Percentiles rank a stretch among this genome's conserved stretches.
Conservation (phyloP, 2,888 invertebrate genomes). For the Spialia ferax region DNA sequence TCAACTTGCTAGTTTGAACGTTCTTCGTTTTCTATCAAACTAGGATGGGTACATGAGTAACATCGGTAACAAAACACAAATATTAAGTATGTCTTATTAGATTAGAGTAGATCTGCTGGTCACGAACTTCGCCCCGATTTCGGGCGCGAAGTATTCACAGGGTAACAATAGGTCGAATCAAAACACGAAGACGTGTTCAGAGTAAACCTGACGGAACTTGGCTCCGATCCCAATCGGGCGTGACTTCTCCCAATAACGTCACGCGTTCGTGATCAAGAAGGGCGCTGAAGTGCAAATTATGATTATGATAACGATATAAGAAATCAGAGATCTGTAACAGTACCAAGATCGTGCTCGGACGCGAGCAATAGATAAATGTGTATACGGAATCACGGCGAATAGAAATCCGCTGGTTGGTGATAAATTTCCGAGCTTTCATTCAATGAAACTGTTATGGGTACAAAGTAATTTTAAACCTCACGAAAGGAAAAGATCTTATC, state of each 20-base stretch:
- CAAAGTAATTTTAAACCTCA: neutral
- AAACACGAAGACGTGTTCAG: neutral
- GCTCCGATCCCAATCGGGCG: constrained; percentile 14
- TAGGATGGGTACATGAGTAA: too few species aligned
- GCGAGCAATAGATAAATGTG: constrained; percentile 18
- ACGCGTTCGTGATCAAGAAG: constrained; percentile 30
- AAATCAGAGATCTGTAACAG: constrained; percentile 34
- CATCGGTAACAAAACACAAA: too few species aligned
- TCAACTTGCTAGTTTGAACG: too few species aligned
- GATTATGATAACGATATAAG: constrained; percentile 36
- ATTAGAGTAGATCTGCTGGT: too few species aligned
- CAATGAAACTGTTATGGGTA: neutral
- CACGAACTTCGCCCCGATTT: too few species aligned
- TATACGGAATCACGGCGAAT: constrained; percentile 18
- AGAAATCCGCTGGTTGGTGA: constrained; percentile 11
- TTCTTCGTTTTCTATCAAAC: too few species aligned
- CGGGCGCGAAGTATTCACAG: too few species aligned
- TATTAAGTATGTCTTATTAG: too few species aligned
- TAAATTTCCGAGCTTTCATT: constrained; percentile 9
- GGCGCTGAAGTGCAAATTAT: constrained; percentile 36
- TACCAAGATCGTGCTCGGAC: constrained; percentile 27
- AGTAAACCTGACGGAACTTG: neutral
- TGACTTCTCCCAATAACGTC: constrained; percentile 22
- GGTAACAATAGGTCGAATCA: neutral
- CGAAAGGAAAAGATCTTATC: neutral